Base-by-base conservation (phyloP, 2,797 vertebrate genomes). In the Pyrocephalus nanus region DNA sequence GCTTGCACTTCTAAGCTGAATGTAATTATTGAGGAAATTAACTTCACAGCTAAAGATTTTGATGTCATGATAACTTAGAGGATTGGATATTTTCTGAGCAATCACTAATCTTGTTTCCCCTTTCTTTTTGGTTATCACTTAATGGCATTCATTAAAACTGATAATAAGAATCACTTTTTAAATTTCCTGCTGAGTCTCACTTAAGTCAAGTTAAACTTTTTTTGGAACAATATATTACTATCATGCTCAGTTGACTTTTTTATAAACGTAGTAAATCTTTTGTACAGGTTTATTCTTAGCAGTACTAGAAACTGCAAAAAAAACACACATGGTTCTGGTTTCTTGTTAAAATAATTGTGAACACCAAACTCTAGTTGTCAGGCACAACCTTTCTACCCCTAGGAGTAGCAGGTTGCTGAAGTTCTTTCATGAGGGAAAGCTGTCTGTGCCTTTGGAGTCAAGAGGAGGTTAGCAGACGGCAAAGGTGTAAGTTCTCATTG, bases 1-100 rank as follows among this genome's bases (percentile, higher is more conserved):
- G 65, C 85, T 96, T 76, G 9, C 84, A 94, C 91, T 95, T 97
- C 94, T 94, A 97, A 97, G 93, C 82, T 96, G 90, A 97, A 97
- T 93, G 82, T 90, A 97, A 97, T 98, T 98, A 96, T 25, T 76
- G 80, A 97, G 94, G 83, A 97, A 97, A 98, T 98, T 97, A 98
- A 96, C 96, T 97, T 97, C 93, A 95, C 93, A 96, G 90, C 76
- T 96, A 90, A 97, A 97, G 95, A 97, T 61, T 96, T 77, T 94
- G 77, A 92, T 95, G 93, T 97, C 96, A 94, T 13, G 76, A 97
- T 97, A 97, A 98, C 97, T 97, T 97, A 97, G 85, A 95, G 77
- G 75, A 95, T 87, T 74, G 78, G 71, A 93, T 97, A 86, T 97
- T 97, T 98, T 98, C 95, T 93, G 94, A 93, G 74, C 55, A 95